These are phyloP conservation scores for Myzus persicae DNA, from an alignment of 1,140 invertebrate species.

Conservation along the genomic window DNA sequence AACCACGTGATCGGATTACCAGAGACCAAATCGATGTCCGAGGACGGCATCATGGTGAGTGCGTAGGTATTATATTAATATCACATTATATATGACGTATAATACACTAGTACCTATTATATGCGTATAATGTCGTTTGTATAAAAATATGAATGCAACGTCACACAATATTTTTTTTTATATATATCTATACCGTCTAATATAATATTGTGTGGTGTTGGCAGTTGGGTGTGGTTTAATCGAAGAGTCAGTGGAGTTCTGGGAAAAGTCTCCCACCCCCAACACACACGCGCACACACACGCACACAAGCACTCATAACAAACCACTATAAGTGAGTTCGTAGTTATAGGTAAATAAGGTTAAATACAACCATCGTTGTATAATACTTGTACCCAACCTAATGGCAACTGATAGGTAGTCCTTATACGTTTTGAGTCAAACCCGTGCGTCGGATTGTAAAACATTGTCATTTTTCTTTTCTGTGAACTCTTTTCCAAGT, in stretches of 20 bases:
- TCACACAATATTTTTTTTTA: too few species aligned
- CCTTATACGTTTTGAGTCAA: not conserved
- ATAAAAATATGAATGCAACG: not conserved
- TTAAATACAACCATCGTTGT: not conserved
- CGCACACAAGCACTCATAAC: not conserved
- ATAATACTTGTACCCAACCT: not conserved
- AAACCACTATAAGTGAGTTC: not conserved
- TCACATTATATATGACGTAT: not conserved
- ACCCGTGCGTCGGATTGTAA: not conserved
- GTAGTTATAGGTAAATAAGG: not conserved
- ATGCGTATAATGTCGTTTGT: not conserved
- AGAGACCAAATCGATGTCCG: constrained; percentile 73
- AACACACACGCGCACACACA: not conserved
- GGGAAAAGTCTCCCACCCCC: not conserved
- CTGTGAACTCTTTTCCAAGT: not conserved
- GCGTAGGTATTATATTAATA: not conserved
- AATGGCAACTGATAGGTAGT: too few species aligned
- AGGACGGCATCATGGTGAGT: constrained; percentile 76
- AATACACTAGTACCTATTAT: not conserved
- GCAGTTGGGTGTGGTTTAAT: not conserved
- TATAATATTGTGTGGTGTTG: not conserved
- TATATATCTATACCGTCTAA: too few species aligned
- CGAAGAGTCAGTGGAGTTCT: too few species aligned
- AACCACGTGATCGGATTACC: constrained; percentile 75
- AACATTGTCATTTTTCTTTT: not conserved